Base-by-base conservation (phyloP, 2,888 invertebrate species). In the Caenorhabditis auriculariae region DNA sequence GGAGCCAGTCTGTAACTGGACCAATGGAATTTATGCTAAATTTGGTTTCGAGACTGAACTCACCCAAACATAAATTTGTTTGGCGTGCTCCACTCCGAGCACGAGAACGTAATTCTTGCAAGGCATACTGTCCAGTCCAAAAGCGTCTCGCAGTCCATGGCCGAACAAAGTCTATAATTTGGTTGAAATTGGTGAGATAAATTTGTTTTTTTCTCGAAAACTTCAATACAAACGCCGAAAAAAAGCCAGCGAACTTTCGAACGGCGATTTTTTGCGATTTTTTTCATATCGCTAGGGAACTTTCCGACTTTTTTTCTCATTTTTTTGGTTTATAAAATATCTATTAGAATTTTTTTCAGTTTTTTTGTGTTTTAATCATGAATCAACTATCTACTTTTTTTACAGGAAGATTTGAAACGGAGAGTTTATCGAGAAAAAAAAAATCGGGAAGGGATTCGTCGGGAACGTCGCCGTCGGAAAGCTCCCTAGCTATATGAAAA, bases 91-190 rank as follows among this genome's bases (percentile, higher is more conserved):
- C 6, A 80, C 74, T 28, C 80, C 78, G 4, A 80, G 66, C 2
- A 80, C 58, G 1, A 80, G 47, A 3, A 79, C 54, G 55, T 74
- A 77, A 54, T 80, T 80, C 56, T 76, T 74, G 54, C 80, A 80
- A 19, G 66, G 56, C 57, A 67, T 66, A 7, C 56, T 61, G 4
- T 69, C 62, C 6, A 79, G 54, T 2, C 76, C 79, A 51, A 69
- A 80, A 15, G 65, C 55, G 37, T 73, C 66, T 15, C 72, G 64
- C 19, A 79, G 59, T 5, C 71, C 77, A 47, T 80, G 60, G 7
- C 78, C 79, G 44, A 79, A 79, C 29, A 66, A 64, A 17, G 74
- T 77, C 77, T 78, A 50, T 15, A 26, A 28, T 27, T 19, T 6
- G 17, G 9, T 21, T n/a, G 7, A 17, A 43, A 21, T 15, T 3